A percentile compares a stretch with the other conserved stretches of the same genome.
phyloP scores from a whole-genome alignment of 2,113 vertebrate genomes.

The Notothenia coriiceps region DNA sequence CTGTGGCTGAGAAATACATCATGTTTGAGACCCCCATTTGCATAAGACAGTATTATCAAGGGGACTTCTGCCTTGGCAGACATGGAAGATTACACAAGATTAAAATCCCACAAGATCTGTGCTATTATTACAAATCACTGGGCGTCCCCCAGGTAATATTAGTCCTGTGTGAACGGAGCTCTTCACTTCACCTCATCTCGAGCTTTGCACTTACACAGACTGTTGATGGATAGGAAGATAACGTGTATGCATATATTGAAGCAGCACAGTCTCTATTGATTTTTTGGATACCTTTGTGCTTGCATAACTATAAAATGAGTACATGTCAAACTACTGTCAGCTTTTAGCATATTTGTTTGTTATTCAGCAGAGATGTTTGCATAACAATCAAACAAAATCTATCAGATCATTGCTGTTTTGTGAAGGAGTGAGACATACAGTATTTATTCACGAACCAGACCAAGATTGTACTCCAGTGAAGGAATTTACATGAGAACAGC shows the following conservation, averaged over 20 bases:
- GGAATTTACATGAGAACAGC: constrained; percentile 20
- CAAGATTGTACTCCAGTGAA: not conserved
- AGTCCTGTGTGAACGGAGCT: constrained; percentile 24
- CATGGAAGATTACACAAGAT: constrained; percentile 38
- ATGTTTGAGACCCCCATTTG: constrained; percentile 18
- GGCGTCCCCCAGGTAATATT: constrained; percentile 29
- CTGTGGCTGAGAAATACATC: constrained; percentile 10
- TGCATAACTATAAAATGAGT: constrained; percentile 13
- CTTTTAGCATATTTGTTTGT: not conserved
- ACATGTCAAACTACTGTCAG: not conserved
- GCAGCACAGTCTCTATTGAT: constrained; percentile 19
- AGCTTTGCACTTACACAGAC: constrained; percentile 17
- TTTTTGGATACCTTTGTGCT: not conserved
- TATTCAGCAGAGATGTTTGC: not conserved
- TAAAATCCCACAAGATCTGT: constrained; percentile 33
- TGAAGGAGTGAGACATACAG: not conserved
- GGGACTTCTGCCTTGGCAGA: constrained; percentile 32
- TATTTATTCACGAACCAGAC: not conserved
- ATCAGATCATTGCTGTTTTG: not conserved
- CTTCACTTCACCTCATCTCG: constrained; percentile 28
- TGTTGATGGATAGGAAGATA: constrained; percentile 18
- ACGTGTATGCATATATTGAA: constrained; percentile 9
- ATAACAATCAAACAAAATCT: not conserved
- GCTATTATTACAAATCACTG: constrained; percentile 57
- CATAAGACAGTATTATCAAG: constrained; percentile 36